Base-by-base conservation (phyloP, 2,888 invertebrate genomes). In the Chamaedrilus cognettii region DNA sequence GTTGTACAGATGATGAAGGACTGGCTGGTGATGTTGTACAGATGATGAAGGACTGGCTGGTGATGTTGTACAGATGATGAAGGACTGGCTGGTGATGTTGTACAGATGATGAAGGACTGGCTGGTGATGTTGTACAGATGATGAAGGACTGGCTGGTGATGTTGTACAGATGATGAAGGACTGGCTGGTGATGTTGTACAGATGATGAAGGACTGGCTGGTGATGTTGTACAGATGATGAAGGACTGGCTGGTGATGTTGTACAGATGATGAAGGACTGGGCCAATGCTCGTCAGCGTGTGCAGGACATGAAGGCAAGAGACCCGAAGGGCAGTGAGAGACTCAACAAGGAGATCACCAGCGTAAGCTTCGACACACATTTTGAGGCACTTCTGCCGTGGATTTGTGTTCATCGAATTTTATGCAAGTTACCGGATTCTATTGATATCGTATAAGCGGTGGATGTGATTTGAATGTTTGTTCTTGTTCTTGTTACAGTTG, bases 191-290 rank as follows among this genome's bases (percentile, higher is more conserved):
- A 5, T 60, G 11, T n/a, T n/a, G 23, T 50, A 30, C 42, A 42
- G 42, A 42, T 42, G 42, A 42, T 58, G 58, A 58, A 11, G 32
- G 28, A 30, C 30, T 15, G 15, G 28, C 5, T 11, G 11, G 7
- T 11, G 58, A n/a, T n/a, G n/a, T n/a, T n/a, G n/a, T n/a, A n/a
- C 11, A 23, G 19, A 28, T 58, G 19, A 30, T 30, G 32, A 11
- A 11, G 19, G 7, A 31, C 23, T 2, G 11, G 32, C 11, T 57
- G 32, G 23, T 62, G 52, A 3, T 60, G 11, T n/a, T n/a, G 23
- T 50, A 30, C 80, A 89, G 86, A 96, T 99, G 78, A 98, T 99
- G 96, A 96, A 97, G 87, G 97, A 98, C 84, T 99, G 98, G 98
- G 94, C 94, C 62, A 94, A 96, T 83, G 88, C 98, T 70, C 95